These are phyloP conservation scores for Menura novaehollandiae DNA, from an alignment of 2,113 vertebrate genomes.

Conservation along the genomic window DNA sequence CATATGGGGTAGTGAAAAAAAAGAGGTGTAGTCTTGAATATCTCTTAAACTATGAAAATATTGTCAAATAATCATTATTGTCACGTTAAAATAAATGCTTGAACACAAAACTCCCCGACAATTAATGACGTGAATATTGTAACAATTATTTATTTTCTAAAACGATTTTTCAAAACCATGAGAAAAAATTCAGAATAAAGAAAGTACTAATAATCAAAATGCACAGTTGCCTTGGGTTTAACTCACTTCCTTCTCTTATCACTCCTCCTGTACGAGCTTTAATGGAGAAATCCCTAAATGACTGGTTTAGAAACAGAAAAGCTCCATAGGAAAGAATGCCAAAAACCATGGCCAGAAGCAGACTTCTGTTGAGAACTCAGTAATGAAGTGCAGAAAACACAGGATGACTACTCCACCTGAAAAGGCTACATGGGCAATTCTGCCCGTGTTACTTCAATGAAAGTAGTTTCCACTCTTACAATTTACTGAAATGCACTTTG, in stretches of 20 bases:
- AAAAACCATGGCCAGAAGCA: not conserved
- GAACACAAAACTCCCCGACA: not conserved
- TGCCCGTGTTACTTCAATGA: not conserved
- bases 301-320: not conserved
- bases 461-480: not conserved
- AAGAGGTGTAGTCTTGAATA: not conserved
- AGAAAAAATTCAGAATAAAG: not conserved
- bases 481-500: not conserved
- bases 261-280: not conserved
- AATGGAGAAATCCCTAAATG: not conserved
- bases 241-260: not conserved
- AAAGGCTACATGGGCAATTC: not conserved
- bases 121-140: not conserved
- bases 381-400: not conserved
- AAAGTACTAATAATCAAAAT: not conserved
- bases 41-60: not conserved
- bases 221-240: not conserved
- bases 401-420: not conserved
- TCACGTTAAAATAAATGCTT: not conserved
- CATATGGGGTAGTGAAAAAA: not conserved
- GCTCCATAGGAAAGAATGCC: not conserved
- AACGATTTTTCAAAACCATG: not conserved
- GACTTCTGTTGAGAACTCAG: not conserved
- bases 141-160: not conserved
- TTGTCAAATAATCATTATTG: not conserved